These are phyloP conservation scores for Cottoperca gobio DNA, from an alignment of 2,797 vertebrate species.

Conservation along the genomic window DNA sequence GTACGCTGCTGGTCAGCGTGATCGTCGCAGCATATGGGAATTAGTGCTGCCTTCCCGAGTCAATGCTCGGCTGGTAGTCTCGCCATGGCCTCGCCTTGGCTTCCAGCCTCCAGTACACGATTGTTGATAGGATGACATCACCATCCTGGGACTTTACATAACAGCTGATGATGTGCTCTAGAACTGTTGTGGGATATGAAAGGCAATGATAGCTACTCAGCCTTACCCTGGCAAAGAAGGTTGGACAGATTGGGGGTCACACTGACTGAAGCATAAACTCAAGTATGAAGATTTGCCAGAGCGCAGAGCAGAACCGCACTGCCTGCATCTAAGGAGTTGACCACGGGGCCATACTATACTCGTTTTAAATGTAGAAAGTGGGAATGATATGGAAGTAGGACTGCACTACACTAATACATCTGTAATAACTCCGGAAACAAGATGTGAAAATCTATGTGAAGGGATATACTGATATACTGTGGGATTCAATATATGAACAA, in stretches of 20 bases:
- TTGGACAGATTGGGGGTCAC: slow-evolving; percentile 7
- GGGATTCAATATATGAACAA: slow-evolving; percentile 42
- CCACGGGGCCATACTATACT: neutral
- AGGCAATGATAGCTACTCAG: slow-evolving; percentile 8
- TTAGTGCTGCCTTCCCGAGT: slow-evolving; percentile 36
- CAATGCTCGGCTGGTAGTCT: slow-evolving; percentile 26
- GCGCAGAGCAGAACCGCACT: neutral
- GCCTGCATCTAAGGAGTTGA: neutral
- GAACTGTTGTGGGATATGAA: neutral
- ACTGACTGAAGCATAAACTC: slow-evolving; percentile 16
- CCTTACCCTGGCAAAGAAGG: slow-evolving; percentile 1
- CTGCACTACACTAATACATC: neutral
- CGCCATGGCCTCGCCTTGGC: neutral
- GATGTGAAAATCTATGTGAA: slow-evolving; percentile 4
- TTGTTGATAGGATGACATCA: slow-evolving; percentile 25
- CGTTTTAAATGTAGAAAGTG: neutral
- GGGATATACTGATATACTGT: neutral
- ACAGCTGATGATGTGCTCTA: slow-evolving; percentile 18
- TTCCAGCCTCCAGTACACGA: slow-evolving; percentile 7
- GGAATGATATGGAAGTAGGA: neutral
- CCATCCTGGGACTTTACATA: slow-evolving; percentile 11
- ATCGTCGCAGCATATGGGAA: slow-evolving; percentile 5
- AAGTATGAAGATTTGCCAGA: neutral
- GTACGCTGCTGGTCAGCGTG: neutral
- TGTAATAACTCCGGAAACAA: neutral